Evolutionary conservation across 2,888 invertebrate genomes (phyloP), one percentile per base, ranked within the genome.

Genomic region (Stenotaenia linearis): DNA sequence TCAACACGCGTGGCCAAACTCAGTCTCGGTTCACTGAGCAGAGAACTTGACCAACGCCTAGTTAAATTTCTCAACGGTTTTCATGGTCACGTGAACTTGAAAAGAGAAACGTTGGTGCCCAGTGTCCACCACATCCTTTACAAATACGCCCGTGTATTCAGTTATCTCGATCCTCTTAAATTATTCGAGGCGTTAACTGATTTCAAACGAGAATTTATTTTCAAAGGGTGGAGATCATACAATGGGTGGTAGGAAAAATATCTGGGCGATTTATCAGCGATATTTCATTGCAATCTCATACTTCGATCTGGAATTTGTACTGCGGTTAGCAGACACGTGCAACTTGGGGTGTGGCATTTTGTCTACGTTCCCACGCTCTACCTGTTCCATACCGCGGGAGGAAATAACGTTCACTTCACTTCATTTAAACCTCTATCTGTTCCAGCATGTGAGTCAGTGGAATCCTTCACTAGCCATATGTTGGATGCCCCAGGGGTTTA

Each of bases 21-120:
- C 7, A n/a, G 15, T 12, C 45, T 12, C n/a, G 5, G 12, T 45
- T n/a, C 45, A n/a, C 10, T 15, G 12, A n/a, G 15, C n/a, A 7
- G 50, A 18, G 50, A 50, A 69, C 69, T 69, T 69, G 28, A 69
- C 69, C 69, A 69, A 69, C 69, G 69, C 69, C 69, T 28, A 12
- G 12, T 15, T 40, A 40, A 0, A 15, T 69, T 25, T 15, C 9
- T 12, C 69, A 69, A 69, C 69, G 69, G 15, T 69, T 69, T 69
- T 69, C 69, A 69, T n/a, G 69, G 69, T 69, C 69, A 69, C 69
- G 9, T 25, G 25, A 28, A 4, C 1, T 0, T 40, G 4, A 15
- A 12, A 12, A 12, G n/a, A 40, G n/a, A 12, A 40, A 40, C 10
- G 15, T 3, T 10, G 7, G 10, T 40, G 40, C 28, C 28, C 28